phyloP scores from a whole-genome alignment of 2,113 vertebrate genomes.

The Laticauda colubrina region DNA sequence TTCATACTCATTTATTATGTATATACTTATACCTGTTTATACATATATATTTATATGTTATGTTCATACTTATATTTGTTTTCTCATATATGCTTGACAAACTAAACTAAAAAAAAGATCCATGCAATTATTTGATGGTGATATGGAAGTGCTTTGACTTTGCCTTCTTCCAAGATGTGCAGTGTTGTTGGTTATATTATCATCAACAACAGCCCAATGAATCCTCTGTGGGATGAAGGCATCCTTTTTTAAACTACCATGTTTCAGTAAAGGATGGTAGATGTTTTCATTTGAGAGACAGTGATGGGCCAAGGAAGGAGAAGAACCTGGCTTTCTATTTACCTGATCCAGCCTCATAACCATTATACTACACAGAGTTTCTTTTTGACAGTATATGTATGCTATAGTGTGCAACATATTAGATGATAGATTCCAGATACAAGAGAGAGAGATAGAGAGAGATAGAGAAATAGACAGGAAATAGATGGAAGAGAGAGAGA shows the following conservation, averaged over 20 bases:
- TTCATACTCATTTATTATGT: no score
- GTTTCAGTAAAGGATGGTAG: neutral
- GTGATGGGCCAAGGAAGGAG: neutral
- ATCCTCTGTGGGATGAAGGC: neutral
- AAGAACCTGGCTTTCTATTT: neutral
- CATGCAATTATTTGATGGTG: neutral
- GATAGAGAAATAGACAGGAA: neutral
- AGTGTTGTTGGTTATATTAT: neutral
- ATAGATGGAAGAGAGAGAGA: neutral
- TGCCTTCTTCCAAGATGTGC: neutral
- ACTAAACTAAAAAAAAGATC: no score
- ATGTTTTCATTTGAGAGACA: neutral
- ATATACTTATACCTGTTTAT: no score
- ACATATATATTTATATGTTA: no score
- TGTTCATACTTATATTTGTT: no score
- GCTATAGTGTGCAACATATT: neutral
- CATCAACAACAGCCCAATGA: neutral
- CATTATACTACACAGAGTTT: neutral
- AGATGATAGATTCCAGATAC: no score
- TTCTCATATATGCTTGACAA: no score
- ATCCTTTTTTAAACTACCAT: neutral
- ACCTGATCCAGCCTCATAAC: neutral
- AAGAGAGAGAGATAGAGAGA: no score
- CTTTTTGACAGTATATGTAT: neutral
- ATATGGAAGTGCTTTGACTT: neutral